A percentile compares a stretch with the other conserved stretches of the same genome.
Conservation (phyloP, 2,797 vertebrate species). For the Syncerus caffer region DNA sequence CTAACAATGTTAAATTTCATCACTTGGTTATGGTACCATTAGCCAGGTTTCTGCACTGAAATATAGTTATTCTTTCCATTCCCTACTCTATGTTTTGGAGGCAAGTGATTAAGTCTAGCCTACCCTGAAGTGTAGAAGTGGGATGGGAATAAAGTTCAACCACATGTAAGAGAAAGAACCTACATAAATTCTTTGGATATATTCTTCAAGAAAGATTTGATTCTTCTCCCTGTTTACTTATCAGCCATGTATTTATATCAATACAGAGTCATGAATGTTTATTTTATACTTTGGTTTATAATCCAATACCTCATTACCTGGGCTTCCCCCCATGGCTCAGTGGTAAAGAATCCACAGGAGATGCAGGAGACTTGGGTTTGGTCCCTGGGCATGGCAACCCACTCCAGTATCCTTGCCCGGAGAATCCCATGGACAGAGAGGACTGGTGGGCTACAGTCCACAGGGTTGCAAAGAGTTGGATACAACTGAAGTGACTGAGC, state of each 20-base stretch:
- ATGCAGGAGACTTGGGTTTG: background rate
- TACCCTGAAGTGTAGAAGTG: background rate
- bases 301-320: background rate
- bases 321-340: background rate
- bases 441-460: background rate
- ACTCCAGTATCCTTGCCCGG: background rate
- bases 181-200: background rate
- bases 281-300: background rate
- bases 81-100: background rate
- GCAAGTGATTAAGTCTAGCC: background rate
- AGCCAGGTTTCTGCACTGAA: background rate
- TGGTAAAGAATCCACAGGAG: background rate
- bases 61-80: background rate
- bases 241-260: background rate
- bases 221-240: background rate
- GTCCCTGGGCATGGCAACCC: background rate
- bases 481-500: background rate
- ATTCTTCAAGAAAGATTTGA: background rate
- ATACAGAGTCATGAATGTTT: background rate
- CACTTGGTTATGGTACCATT: background rate
- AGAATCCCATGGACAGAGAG: background rate
- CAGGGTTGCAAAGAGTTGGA: background rate
- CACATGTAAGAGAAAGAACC: background rate
- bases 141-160: background rate
- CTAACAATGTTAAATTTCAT: background rate